Conservation (phyloP, 35 echinoderm and acorn worm species). For the Stichopus chloronotus region DNA sequence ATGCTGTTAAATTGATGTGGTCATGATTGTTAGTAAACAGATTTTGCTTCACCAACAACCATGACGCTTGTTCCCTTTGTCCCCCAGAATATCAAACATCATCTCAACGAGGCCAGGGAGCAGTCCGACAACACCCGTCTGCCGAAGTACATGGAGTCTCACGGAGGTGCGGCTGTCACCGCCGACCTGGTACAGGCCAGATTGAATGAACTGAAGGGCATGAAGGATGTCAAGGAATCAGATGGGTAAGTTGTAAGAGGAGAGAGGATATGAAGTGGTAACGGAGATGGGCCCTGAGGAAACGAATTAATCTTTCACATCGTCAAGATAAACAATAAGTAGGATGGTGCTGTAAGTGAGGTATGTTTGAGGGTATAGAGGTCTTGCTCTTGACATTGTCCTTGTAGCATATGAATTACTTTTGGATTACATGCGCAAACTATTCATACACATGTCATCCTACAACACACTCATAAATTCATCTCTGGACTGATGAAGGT, state of each 20-base stretch:
- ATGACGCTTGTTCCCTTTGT: too few relatives aligned
- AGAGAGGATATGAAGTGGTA: not conserved
- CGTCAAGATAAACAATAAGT: not conserved
- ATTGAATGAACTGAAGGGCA: slow-evolving; percentile 75
- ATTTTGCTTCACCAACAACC: too few relatives aligned
- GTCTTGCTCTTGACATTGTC: too few relatives aligned
- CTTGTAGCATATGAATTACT: too few relatives aligned
- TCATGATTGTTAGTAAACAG: too few relatives aligned
- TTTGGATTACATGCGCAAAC: too few relatives aligned
- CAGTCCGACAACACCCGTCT: slow-evolving; percentile 71
- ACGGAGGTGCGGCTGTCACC: slow-evolving; percentile 74
- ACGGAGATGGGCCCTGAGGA: not conserved
- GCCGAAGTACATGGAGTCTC: slow-evolving; percentile 67
- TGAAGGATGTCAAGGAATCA: not conserved
- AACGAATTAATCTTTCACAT: not conserved
- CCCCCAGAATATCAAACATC: slow-evolving; percentile 79
- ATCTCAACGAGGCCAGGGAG: slow-evolving; percentile 66
- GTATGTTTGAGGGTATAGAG: too few relatives aligned
- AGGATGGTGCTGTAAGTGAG: not conserved
- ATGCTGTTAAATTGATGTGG: too few relatives aligned
- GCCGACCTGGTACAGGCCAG: slow-evolving; percentile 78
- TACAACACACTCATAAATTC: not conserved
- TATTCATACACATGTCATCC: too few relatives aligned
- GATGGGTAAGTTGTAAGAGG: slow-evolving; percentile 27
- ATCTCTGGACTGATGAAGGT: too few relatives aligned